Evolutionary conservation across 2,888 invertebrate species (phyloP).

Genomic region (Steromphala cineraria): DNA sequence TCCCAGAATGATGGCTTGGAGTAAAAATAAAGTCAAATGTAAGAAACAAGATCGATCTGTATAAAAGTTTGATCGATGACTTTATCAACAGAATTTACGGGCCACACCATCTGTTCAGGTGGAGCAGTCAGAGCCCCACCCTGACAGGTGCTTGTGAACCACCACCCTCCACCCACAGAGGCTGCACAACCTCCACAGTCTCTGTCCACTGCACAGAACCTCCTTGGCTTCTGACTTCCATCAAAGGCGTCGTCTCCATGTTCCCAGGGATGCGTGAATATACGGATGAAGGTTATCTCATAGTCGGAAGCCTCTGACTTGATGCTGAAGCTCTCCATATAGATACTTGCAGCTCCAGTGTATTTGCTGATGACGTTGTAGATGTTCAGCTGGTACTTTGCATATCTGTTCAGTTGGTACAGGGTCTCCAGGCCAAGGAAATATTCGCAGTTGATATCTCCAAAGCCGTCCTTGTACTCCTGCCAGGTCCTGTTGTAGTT

Average conservation of each 20-base stretch:
- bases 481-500: background rate
- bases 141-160: background rate
- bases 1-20: background rate
- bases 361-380: background rate
- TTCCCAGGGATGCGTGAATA: background rate
- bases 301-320: background rate
- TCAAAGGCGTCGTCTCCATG: background rate
- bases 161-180: background rate
- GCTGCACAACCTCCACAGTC: background rate
- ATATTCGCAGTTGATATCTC: background rate
- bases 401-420: background rate
- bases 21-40: background rate
- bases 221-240: background rate
- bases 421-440: background rate
- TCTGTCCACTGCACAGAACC: background rate
- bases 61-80: background rate
- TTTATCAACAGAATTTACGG: background rate
- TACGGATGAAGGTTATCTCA: background rate
- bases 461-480: background rate
- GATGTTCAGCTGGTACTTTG: background rate
- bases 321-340: background rate
- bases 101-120: background rate
- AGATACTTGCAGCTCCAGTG: background rate
- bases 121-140: background rate
- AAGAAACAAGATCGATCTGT: background rate